Conservation (phyloP, 2,888 invertebrate species). For the Timema cristinae region DNA sequence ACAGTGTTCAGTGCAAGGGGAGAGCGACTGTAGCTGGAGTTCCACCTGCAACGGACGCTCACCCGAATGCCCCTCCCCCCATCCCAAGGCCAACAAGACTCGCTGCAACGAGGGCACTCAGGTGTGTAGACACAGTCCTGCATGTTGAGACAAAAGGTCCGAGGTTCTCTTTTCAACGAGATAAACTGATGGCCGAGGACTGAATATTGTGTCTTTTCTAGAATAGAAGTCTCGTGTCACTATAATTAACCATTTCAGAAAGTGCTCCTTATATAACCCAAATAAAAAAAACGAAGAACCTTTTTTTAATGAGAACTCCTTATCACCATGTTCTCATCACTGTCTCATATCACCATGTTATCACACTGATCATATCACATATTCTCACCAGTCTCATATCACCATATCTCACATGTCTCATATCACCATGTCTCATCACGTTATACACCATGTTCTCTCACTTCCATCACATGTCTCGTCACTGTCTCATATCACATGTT, state of each 20-base stretch:
- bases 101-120: slow-evolving; percentile 89
- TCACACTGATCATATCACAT: too few species aligned
- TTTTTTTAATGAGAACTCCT: too few species aligned
- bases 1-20: slow-evolving; percentile 73
- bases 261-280: not conserved
- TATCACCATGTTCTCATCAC: too few species aligned
- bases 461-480: too few species aligned
- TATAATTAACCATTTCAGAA: not conserved
- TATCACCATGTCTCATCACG: too few species aligned
- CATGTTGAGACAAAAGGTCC: not conserved
- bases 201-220: not conserved
- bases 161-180: not conserved
- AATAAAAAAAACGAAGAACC: too few species aligned
- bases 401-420: too few species aligned
- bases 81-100: slow-evolving; percentile 81
- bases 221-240: not conserved
- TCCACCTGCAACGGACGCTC: slow-evolving; percentile 81
- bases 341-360: too few species aligned
- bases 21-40: slow-evolving; percentile 85
- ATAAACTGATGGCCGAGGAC: not conserved
- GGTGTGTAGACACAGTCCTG: slow-evolving; percentile 43
- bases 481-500: too few species aligned
- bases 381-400: too few species aligned
- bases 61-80: slow-evolving; percentile 83
- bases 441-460: too few species aligned